Base-by-base conservation (phyloP, 2,113 vertebrate species). In the Petrocephalus microphthalmus region DNA sequence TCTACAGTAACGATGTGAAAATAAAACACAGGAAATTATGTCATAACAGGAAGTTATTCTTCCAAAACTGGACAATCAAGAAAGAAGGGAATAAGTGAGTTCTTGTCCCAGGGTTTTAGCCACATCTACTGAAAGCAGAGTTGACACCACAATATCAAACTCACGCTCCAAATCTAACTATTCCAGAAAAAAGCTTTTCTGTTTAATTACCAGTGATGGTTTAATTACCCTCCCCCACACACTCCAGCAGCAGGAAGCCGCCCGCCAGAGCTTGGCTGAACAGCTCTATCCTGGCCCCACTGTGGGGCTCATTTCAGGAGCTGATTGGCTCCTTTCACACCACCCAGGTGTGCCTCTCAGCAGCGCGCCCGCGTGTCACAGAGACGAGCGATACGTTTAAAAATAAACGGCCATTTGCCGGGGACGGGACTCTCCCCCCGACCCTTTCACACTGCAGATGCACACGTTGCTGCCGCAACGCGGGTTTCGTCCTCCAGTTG, bases 241-340 rank as follows among this genome's bases (percentile, higher is more conserved):
- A 25, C 52, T 42, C 3, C 19, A 57, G 78, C 74, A 83, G 74
- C 87, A 88, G 74, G 71, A 57, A 82, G 51, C 42, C 25, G 45
- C 71, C 42, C 25, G 67, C 71, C 87, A 57, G 74, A 19, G 49
- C 74, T 33, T 45, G 37, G 51, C 52, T 56, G 52, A 83, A 57
- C 52, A 57, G 52, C 87, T 45, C 53, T n/a, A 42, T 88, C 78
- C 52, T 45, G 37, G 20, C 57, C 19, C 22, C 33, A 88, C 29
- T 83, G 87, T 15, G 22, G 52, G 53, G 33, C 53, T 83, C 49
- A 57, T 88, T 83, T 57, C 22, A n/a, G 87, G 37, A 83, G 87
- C 87, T 88, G 71, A 82, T 88, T 88, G 87, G 86, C 74, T 88
- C 37, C 42, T 88, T 88, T 83, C 51, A 88, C 78, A 52, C 52